These are phyloP conservation scores for Orientallactaga sibirica DNA, from an alignment of 2,797 vertebrate species.

Conservation along the genomic window DNA sequence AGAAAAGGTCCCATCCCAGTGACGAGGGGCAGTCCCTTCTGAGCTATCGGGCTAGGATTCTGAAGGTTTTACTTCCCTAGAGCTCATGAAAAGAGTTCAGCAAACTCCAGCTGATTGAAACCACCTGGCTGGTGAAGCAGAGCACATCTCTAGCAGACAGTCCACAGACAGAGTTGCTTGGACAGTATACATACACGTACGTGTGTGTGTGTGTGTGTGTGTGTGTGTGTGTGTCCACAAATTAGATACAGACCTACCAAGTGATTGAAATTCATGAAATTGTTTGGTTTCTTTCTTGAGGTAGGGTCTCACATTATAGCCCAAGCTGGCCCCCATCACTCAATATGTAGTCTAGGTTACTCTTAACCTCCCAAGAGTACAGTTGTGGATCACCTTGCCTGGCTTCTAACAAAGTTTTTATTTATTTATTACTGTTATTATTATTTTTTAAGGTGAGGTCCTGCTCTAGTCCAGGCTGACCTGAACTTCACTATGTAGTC, in stretches of 20 bases:
- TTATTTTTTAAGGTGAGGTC: too few species aligned
- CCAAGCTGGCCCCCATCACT: not conserved
- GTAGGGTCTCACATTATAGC: not conserved
- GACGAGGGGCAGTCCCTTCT: constrained; percentile 3
- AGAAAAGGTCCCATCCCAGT: not conserved
- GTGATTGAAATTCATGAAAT: not conserved
- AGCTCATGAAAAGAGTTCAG: not conserved
- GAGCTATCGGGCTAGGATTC: not conserved
- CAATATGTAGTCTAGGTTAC: not conserved
- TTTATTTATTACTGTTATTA: too few species aligned
- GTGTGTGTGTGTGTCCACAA: not conserved
- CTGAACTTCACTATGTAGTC: too few species aligned
- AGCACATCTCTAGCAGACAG: not conserved
- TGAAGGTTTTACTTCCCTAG: not conserved
- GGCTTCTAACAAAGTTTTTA: not conserved
- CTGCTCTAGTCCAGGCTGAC: too few species aligned
- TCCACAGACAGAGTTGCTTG: not conserved
- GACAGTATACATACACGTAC: too few species aligned
- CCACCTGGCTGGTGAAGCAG: not conserved
- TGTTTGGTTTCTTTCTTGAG: not conserved
- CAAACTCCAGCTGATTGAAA: not conserved
- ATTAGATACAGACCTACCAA: not conserved
- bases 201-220: not conserved
- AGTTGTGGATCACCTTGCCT: not conserved
- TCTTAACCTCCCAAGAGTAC: not conserved